phyloP scores from a whole-genome alignment of 2,888 invertebrate genomes.

The Bellardia pandia region DNA sequence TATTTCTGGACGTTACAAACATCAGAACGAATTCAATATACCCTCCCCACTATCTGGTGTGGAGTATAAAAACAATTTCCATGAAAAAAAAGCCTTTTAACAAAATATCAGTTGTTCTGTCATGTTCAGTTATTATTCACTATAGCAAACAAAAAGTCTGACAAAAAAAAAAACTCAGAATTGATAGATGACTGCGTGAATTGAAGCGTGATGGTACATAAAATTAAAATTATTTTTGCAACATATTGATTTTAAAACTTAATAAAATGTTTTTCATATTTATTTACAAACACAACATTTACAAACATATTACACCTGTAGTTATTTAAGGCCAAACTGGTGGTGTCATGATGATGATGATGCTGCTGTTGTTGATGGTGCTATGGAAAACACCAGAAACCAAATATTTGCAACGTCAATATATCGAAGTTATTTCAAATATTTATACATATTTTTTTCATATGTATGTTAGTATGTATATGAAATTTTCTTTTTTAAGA shows the following conservation, averaged over 20 bases:
- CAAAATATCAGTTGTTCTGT: background rate
- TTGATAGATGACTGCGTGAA: background rate
- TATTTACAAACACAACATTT: background rate
- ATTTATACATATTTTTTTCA: background rate
- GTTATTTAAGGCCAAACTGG: background rate
- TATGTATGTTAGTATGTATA: too few species aligned
- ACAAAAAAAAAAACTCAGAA: background rate
- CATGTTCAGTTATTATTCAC: background rate
- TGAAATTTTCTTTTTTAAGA: too few species aligned
- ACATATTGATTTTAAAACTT: background rate
- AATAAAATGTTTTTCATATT: slow-evolving; percentile 8
- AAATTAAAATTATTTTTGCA: slow-evolving; percentile 3
- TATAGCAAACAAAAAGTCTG: background rate
- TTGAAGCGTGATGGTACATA: background rate
- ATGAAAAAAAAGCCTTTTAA: background rate
- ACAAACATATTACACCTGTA: background rate
- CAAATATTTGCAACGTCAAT: background rate
- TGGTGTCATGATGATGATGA: background rate
- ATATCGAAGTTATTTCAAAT: slow-evolving; percentile 2
- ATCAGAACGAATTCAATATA: too few species aligned
- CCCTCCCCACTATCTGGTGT: too few species aligned
- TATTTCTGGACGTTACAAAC: too few species aligned
- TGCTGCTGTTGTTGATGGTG: background rate
- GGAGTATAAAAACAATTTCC: background rate
- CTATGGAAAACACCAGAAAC: background rate